Evolutionary conservation across 1,140 invertebrate species (phyloP), one percentile per base, ranked within the genome.

Genomic region (Drosophila takahashii): DNA sequence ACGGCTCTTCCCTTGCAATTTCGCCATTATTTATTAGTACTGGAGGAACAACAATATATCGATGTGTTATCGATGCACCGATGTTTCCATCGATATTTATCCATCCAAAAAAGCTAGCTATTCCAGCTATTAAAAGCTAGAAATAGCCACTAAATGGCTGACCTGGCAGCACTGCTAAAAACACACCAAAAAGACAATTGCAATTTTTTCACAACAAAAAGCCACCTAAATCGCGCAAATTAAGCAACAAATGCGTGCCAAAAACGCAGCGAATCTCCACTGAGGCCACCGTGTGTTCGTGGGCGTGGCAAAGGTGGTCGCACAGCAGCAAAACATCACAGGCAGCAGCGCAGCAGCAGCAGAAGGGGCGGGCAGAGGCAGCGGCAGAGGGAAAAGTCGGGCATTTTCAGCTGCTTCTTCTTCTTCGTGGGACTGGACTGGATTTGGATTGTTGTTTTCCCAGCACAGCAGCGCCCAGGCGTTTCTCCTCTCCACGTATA

Each of bases 201-300:
- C 79, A 81, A 66, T 65, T 76, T 81, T 81, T 74, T 74, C 57
- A 73, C 52, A 53, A 45, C 54, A 81, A 64, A 60, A 71, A 77
- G 54, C 41, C 57, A 54, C 41, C 48, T 44, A 67, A 60, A 51
- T 56, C 50, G 58, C 39, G 61, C 9, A 26, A 81, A 81, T 67
- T 73, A 45, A 18, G 45, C 47, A 69, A 64, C 72, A 42, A 81
- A 79, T 71, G 79, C 62, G 59, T 67, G 45, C 36, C 36, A 54
- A 47, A 74, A 34, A 18, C 62, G 34, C 53, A 59, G 41, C 29
- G 29, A 39, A 78, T 37, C 62, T 39, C 42, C 61, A 22, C 44
- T 67, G 29, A 73, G 77, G 77, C 78, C 51, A 59, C 59, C 44
- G 44, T 65, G 41, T 37, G 42, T 27, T 32, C 15, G 64, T 36